Percentiles rank a stretch among this genome's conserved stretches.
Conservation (phyloP, 2,797 vertebrate species). For the Margarornis squamiger region DNA sequence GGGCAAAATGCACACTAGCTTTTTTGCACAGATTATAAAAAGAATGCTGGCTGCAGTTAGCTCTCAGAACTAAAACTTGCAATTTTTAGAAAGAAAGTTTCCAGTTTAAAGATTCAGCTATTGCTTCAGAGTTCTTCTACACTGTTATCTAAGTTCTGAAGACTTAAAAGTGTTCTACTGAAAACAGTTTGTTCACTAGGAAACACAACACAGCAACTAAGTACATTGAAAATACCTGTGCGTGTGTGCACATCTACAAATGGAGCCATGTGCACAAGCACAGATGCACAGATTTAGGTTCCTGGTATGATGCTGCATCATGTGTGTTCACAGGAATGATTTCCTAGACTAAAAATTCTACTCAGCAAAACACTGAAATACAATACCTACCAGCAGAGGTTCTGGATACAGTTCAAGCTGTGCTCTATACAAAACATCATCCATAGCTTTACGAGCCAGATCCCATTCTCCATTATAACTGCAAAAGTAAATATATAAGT, state of each 20-base stretch:
- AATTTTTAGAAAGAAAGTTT: neutral
- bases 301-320: neutral
- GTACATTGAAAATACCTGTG: neutral
- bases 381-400: slow-evolving; percentile 90
- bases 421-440: slow-evolving; percentile 94
- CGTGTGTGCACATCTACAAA: neutral
- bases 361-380: neutral
- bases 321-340: neutral
- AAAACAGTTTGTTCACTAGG: neutral
- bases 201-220: neutral
- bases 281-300: neutral
- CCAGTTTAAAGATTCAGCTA: neutral
- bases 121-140: neutral
- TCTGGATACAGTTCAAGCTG: slow-evolving; percentile 96
- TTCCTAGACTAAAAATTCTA: neutral
- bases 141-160: neutral
- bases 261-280: neutral
- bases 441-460: slow-evolving; percentile 92
- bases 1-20: neutral
- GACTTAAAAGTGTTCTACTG: neutral
- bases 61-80: neutral
- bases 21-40: neutral
- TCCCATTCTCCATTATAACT: slow-evolving; percentile 97
- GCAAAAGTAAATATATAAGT: slow-evolving; percentile 29
- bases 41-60: neutral